phyloP scores from a whole-genome alignment of 2,113 vertebrate genomes.

The Cnemophilus loriae region DNA sequence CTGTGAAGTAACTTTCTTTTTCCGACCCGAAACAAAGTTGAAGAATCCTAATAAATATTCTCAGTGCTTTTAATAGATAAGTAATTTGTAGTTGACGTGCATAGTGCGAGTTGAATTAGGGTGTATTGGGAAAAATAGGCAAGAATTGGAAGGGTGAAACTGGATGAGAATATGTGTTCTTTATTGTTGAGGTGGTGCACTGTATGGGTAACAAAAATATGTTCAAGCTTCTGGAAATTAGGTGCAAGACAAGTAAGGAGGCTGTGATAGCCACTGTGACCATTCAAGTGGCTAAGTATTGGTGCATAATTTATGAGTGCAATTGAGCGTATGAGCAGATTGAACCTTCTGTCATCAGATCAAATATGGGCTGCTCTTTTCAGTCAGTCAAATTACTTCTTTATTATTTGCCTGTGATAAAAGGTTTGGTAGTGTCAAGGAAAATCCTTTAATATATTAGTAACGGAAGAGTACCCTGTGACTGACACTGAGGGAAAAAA shows the following conservation, averaged over 20 bases:
- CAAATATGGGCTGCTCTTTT: neutral
- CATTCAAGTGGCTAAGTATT: neutral
- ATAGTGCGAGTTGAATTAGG: neutral
- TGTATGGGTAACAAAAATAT: neutral
- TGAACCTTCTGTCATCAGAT: neutral
- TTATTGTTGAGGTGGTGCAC: neutral
- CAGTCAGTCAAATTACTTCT: neutral
- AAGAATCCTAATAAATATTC: neutral
- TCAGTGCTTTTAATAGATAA: neutral
- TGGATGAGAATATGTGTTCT: neutral
- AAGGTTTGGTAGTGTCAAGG: neutral
- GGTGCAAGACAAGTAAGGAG: neutral
- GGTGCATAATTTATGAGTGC: neutral
- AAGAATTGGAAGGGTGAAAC: neutral
- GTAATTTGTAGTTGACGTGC: neutral
- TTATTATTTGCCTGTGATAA: neutral
- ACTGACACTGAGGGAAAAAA: neutral
- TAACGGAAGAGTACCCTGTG: neutral
- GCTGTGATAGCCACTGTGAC: neutral
- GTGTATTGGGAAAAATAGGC: neutral
- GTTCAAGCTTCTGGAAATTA: neutral
- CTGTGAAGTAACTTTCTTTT: neutral
- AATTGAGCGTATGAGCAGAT: neutral
- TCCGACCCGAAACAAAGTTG: neutral
- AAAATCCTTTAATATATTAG: neutral